These are phyloP conservation scores for Lithobates sylvaticus DNA, from an alignment of 2,797 vertebrate genomes.

Conservation along the genomic window DNA sequence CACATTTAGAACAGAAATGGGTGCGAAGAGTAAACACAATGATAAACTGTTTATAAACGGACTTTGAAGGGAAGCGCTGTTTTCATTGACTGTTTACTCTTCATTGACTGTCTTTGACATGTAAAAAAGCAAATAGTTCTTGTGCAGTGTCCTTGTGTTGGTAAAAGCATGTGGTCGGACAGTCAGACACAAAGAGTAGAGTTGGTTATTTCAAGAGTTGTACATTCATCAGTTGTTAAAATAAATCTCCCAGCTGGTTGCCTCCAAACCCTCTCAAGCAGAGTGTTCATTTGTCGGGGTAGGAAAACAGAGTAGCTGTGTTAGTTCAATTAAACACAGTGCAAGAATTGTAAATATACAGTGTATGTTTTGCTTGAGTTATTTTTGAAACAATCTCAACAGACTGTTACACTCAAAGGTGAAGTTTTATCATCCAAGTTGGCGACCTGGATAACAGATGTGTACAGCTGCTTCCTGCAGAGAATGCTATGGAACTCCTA, in stretches of 20 bases:
- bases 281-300: conserved; percentile 35
- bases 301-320: conserved; percentile 54
- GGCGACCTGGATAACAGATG: conserved; percentile 33
- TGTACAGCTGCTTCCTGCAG: conserved; percentile 17
- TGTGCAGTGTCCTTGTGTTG: background rate
- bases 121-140: conserved; percentile 48
- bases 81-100: conserved; percentile 54
- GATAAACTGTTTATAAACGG: conserved; percentile 42
- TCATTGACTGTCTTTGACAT: conserved; percentile 53
- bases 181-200: conserved; percentile 22
- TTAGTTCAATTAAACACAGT: conserved; percentile 53
- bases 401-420: conserved; percentile 28
- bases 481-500: background rate
- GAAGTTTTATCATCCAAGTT: conserved; percentile 33
- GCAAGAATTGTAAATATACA: conserved; percentile 43
- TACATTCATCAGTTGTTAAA: conserved; percentile 57
- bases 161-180: conserved; percentile 36
- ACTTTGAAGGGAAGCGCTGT: conserved; percentile 38
- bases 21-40: conserved; percentile 25
- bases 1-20: conserved; percentile 21
- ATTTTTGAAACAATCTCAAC: conserved; percentile 29
- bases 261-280: conserved; percentile 31
- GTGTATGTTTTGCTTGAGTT: conserved; percentile 26
- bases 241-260: conserved; percentile 57
- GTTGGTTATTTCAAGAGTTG: conserved; percentile 52